These are phyloP conservation scores for Aporophyla lueneburgensis DNA, from an alignment of 2,888 invertebrate species.

Conservation along the genomic window DNA sequence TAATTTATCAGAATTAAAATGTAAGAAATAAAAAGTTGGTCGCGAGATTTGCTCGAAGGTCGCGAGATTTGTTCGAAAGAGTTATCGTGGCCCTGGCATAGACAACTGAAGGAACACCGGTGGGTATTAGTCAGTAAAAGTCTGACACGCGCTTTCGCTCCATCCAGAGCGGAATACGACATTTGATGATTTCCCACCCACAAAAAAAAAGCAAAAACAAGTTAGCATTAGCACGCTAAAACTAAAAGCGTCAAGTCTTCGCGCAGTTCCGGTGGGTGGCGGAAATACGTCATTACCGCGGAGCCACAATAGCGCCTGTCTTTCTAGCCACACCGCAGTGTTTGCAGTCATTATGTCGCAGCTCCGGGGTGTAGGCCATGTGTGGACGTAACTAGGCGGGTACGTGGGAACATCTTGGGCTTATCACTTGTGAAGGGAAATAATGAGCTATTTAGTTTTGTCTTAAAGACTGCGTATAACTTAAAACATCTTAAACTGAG, in stretches of 20 bases:
- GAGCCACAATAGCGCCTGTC: conserved; percentile 69
- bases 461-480: not conserved
- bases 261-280: conserved; percentile 61
- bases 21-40: too few species aligned
- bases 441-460: not conserved
- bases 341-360: conserved; percentile 63
- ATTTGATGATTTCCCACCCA: too few species aligned
- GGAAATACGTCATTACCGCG: conserved; percentile 81
- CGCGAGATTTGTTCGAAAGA: too few species aligned
- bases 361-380: conserved; percentile 58
- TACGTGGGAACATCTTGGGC: not conserved
- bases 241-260: conserved; percentile 31
- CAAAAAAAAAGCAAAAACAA: conserved; percentile 9
- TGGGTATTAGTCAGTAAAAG: too few species aligned
- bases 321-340: conserved; percentile 49
- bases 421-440: not conserved
- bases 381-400: conserved; percentile 4
- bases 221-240: conserved; percentile 29
- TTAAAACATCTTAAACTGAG: not conserved
- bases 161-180: too few species aligned
- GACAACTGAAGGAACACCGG: too few species aligned
- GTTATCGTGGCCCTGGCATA: too few species aligned
- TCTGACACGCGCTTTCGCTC: too few species aligned
- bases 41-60: too few species aligned
- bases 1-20: too few species aligned